Evolutionary conservation across 2,888 invertebrate genomes (phyloP).

Genomic region (Chaitophorus viminalis): DNA sequence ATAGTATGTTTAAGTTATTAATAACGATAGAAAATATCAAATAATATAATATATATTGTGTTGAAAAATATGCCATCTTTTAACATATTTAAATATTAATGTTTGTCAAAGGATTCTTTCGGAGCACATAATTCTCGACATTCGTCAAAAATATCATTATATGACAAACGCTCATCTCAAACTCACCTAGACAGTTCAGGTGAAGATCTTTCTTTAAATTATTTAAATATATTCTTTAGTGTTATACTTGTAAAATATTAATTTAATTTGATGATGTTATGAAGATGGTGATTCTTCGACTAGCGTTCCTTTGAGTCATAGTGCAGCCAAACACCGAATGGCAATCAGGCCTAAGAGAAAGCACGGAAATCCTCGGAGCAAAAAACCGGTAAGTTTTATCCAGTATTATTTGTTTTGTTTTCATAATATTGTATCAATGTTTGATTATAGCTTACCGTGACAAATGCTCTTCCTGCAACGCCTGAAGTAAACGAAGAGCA

Average conservation of each 20-base stretch:
- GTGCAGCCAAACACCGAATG: conserved; percentile 84
- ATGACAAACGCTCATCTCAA: conserved; percentile 66
- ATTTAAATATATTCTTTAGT: background rate
- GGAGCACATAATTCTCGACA: conserved; percentile 68
- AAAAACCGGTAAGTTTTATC: conserved; percentile 69
- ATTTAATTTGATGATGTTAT: too few species aligned
- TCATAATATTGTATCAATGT: background rate
- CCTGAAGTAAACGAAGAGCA: conserved; percentile 83
- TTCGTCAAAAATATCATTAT: conserved; percentile 68
- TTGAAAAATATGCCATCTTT: too few species aligned
- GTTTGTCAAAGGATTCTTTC: conserved; percentile 67
- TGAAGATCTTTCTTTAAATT: background rate
- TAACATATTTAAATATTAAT: too few species aligned
- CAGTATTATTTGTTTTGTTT: background rate
- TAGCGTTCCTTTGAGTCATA: conserved; percentile 76
- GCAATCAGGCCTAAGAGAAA: conserved; percentile 80
- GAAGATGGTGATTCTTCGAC: conserved; percentile 68
- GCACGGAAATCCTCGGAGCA: conserved; percentile 78
- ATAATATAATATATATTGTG: too few species aligned
- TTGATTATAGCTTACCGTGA: conserved; percentile 70
- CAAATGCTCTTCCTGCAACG: conserved; percentile 75
- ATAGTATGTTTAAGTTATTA: too few species aligned
- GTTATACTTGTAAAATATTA: background rate
- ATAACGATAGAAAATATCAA: too few species aligned
- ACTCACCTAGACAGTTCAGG: conserved; percentile 62